Conservation (phyloP, 2,113 vertebrate genomes). For the Panthera leo region DNA sequence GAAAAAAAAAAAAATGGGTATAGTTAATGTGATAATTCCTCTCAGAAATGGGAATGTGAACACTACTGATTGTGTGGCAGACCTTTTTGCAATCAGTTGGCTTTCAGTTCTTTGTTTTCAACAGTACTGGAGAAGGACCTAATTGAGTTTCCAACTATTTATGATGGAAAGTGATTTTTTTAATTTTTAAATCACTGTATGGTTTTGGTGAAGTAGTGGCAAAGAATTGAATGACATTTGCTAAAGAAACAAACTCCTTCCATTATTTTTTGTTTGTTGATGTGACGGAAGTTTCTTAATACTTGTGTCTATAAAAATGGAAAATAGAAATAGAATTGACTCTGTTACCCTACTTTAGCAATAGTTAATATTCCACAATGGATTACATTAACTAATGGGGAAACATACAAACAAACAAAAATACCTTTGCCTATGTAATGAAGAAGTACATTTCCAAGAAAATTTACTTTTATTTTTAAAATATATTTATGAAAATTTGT, state of each 20-base stretch:
- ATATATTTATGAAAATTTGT: neutral
- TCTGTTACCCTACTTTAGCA: neutral
- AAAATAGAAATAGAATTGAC: neutral
- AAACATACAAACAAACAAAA: neutral
- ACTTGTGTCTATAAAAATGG: neutral
- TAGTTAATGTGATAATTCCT: neutral
- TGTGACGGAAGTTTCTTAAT: neutral
- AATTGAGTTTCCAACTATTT: neutral
- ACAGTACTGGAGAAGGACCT: neutral
- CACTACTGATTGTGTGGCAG: neutral
- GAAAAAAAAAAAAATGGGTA: neutral
- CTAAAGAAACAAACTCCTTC: conserved; percentile 9
- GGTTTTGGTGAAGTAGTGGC: neutral
- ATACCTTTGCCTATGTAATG: neutral
- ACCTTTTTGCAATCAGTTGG: neutral
- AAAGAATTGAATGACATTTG: neutral
- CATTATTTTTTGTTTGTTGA: neutral
- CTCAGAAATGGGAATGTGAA: neutral
- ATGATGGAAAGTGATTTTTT: conserved; percentile 5
- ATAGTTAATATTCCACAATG: neutral
- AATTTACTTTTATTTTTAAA: neutral
- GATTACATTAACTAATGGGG: neutral
- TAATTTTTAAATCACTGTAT: neutral
- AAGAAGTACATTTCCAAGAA: neutral
- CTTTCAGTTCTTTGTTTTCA: neutral